Evolutionary conservation across 2,113 vertebrate genomes (phyloP), one percentile per base, ranked within the genome.

Genomic region (Peromyscus californicus): DNA sequence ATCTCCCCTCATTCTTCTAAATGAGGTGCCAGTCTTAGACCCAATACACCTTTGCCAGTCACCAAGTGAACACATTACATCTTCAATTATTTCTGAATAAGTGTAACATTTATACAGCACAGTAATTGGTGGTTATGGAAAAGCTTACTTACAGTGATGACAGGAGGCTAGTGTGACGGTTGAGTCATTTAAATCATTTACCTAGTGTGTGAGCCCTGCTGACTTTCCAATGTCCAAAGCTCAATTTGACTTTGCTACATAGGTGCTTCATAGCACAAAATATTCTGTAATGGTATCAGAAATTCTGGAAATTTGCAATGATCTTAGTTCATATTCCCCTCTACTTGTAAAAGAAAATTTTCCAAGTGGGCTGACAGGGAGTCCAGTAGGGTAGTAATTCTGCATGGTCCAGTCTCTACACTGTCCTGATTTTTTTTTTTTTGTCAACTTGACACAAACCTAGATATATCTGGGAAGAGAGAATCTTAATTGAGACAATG

Each of bases 311-410:
- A 76, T 92, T 72, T 61, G 31, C 12, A 76, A 93, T 48, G 54
- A 48, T 87, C 42, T 93, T 86, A 36, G 33, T 15, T 65, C 6
- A 72, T 59, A 93, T 85, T 69, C 33, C n/a, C 78, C 51, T 93
- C 48, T 48, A 93, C 65, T 76, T 67, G 82, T 57, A 59, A 97
- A 95, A 57, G 33, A 67, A 90, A 36, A 36, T 85, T 92, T 93
- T 93, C 85, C 76, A 92, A 75, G 51, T 45, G 67, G n/a, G 72
- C 45, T 63, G 70, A 91, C 61, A 86, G 61, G 39, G 59, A 78
- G 67, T 29, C 48, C 51, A 24, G 1, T 5, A 21, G 3, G 10
- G 29, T 72, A 11, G 80, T 33, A 3, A 54, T 48, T 79, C 89
- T 65, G 29, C 57, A 83, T 36, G 22, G 33, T 45, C 36, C 42